A percentile compares a stretch with the other conserved stretches of the same genome.
These are phyloP conservation scores for Eurosta solidaginis DNA, from an alignment of 1,140 invertebrate genomes.

Conservation along the genomic window DNA sequence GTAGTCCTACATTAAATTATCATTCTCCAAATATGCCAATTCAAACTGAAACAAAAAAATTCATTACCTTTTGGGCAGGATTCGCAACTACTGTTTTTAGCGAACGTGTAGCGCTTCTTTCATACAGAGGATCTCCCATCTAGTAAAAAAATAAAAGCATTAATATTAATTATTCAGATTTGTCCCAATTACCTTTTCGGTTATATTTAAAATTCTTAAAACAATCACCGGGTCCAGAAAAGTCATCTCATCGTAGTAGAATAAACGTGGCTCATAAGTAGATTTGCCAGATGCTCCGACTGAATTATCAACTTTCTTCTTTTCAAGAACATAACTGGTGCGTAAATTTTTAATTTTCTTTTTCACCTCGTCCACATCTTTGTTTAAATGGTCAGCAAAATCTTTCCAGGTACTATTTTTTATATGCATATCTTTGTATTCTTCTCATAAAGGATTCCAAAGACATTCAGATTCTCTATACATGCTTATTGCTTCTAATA, in stretches of 20 bases:
- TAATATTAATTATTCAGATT: no score
- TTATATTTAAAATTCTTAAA: neutral
- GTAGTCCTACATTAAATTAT: no score
- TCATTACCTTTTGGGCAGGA: no score
- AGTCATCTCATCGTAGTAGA: conserved; percentile 29
- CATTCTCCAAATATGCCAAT: no score
- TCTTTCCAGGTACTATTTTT: conserved; percentile 25
- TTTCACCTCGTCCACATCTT: neutral
- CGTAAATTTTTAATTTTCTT: conserved; percentile 32
- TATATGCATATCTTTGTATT: conserved; percentile 1
- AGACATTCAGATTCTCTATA: conserved; percentile 30
- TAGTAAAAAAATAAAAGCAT: no score
- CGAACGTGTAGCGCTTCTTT: no score
- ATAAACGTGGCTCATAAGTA: neutral
- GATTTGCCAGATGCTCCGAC: neutral
- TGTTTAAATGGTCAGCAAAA: conserved; percentile 8
- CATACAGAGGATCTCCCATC: no score
- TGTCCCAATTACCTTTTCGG: neutral
- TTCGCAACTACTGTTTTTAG: no score
- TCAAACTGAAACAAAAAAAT: no score
- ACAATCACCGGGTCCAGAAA: conserved; percentile 22
- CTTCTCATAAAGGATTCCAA: conserved; percentile 5
- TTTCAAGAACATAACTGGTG: conserved; percentile 24
- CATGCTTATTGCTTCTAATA: neutral
- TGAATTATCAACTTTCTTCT: conserved; percentile 18